Percentiles rank a stretch among this genome's conserved stretches.
phyloP scores from a whole-genome alignment of 2,797 vertebrate species.

The Lepidocolaptes lacrymiger region DNA sequence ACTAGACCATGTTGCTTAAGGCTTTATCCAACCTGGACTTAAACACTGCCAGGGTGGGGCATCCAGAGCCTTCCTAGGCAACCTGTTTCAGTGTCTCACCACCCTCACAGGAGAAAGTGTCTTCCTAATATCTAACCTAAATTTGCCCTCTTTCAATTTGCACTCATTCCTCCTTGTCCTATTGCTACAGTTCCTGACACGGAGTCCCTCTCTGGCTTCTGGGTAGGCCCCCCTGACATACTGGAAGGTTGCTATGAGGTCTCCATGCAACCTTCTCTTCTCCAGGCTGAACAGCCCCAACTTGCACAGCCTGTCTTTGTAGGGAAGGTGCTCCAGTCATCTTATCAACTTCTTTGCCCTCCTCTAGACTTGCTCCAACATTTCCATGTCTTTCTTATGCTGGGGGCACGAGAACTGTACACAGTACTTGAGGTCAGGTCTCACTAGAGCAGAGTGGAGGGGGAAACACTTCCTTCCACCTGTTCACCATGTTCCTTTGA shows the following conservation, averaged over 20 bases:
- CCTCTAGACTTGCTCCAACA: neutral
- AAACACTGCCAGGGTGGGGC: neutral
- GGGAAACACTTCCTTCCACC: neutral
- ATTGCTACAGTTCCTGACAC: accelerated
- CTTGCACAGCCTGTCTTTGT: neutral
- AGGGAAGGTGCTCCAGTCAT: neutral
- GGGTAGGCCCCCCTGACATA: neutral
- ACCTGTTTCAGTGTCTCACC: neutral
- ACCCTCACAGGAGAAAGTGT: neutral
- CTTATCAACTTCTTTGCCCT: neutral
- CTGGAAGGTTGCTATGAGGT: neutral
- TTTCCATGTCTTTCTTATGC: neutral
- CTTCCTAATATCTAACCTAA: neutral
- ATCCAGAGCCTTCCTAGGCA: neutral
- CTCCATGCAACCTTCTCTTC: neutral
- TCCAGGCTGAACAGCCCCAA: neutral
- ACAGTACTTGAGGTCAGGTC: neutral
- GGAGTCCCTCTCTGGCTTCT: neutral
- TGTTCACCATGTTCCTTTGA: neutral
- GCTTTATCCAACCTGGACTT: neutral
- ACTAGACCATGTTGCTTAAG: neutral
- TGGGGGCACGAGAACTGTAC: neutral
- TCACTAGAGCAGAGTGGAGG: neutral
- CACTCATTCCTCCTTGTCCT: neutral
- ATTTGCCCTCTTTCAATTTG: neutral